Evolutionary conservation across 2,113 vertebrate genomes (phyloP), one percentile per base, ranked within the genome.

Genomic region (Lagopus muta): DNA sequence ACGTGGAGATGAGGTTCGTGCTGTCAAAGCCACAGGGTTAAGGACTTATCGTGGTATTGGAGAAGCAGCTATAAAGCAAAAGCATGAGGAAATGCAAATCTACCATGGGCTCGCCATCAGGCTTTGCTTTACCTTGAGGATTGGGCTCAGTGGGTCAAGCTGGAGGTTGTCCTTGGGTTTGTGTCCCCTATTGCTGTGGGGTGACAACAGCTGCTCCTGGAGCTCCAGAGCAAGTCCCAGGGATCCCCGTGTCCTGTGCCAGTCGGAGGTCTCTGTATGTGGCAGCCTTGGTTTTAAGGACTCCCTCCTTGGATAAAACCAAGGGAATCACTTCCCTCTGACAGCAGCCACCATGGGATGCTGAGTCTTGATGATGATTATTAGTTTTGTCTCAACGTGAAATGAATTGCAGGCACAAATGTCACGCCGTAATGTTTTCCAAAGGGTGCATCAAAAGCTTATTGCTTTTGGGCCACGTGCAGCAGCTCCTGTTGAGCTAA

Each of bases 401-500:
- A 17, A 22, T 6, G 47, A 48, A 5, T 18, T 21, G 67, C 74
- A 2, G 0, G 43, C 15, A 14, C 1, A 1, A 18, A 11, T 6
- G 50, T 52, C 11, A 6, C 52, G 12, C 38, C 5, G 1, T 2
- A 2, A 2, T 19, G 38, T 47, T 36, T 55, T 47, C 57, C 70
- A 32, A 32, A 47, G 22, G 48, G 8, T 24, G 50, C 30, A 32
- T 65, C 50, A 11, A 32, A 36, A 54, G 20, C 58, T 71, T 6
- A 5, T 20, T 5, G 2, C 86, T 42, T 25, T 8, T 0, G 5
- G 50, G 43, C 47, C 70, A n/a, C 1, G 6, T 27, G 64, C 50
- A 58, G 55, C 55, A 24, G 27, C 40, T 75, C 34, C 62, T 52
- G 57, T 32, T 32, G 55, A 58, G 38, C 64, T 78, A 0, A 38